A percentile compares a stretch with the other conserved stretches of the same genome.
Evolutionary conservation across 1,140 invertebrate genomes (phyloP).

Genomic region (Armadillidium nasatum): DNA sequence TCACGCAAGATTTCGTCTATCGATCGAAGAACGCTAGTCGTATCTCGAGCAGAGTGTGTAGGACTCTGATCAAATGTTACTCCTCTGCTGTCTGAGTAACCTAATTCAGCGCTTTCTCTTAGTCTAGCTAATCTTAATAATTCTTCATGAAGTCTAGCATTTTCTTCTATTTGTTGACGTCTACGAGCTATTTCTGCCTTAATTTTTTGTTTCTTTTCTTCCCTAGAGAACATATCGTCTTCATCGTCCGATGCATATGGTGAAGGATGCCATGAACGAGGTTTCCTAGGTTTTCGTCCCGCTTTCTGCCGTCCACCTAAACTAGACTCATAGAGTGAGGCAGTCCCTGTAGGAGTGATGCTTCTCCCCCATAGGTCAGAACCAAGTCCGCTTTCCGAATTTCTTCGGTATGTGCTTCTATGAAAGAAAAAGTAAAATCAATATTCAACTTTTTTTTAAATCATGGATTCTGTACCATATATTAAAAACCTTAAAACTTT

Average conservation of each 20-base stretch:
- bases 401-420: conserved; percentile 49
- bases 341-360: conserved; percentile 32
- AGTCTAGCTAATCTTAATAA: conserved; percentile 55
- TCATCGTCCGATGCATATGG: conserved; percentile 56
- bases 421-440: conserved; percentile 6
- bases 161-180: conserved; percentile 60
- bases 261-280: conserved; percentile 59
- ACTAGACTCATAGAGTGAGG: conserved; percentile 31
- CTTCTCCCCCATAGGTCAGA: conserved; percentile 47
- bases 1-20: conserved; percentile 55
- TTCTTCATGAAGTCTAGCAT: conserved; percentile 58
- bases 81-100: conserved; percentile 36
- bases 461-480: no score
- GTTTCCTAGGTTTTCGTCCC: conserved; percentile 49
- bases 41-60: conserved; percentile 45
- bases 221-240: conserved; percentile 52
- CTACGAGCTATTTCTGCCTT: conserved; percentile 62
- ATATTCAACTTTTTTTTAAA: no score
- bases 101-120: conserved; percentile 51
- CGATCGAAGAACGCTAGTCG: conserved; percentile 53
- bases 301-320: conserved; percentile 36
- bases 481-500: no score
- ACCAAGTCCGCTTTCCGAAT: conserved; percentile 49
- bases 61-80: conserved; percentile 44
- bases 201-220: conserved; percentile 60